Evolutionary conservation across 2,888 invertebrate genomes (phyloP), one percentile per base, ranked within the genome.

Genomic region (Gymnosoma rotundatum): DNA sequence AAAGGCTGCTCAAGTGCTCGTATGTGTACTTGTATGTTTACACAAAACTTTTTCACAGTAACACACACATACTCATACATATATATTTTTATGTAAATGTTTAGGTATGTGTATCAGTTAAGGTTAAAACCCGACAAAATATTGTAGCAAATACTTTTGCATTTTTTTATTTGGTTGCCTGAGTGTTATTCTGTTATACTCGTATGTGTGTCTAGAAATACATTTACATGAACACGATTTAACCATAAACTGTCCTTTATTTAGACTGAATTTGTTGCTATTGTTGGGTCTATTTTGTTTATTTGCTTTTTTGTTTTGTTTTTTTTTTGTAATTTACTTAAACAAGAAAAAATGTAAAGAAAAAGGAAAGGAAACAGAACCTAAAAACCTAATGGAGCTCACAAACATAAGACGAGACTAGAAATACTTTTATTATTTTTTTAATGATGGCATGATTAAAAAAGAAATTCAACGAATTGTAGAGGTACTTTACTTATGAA

Each of bases 311-410:
- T 25, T n/a, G n/a, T n/a, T n/a, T n/a, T n/a, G n/a, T 52, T 69
- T n/a, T 56, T 18, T 52, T 7, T 67, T 60, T 80, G 18, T 45
- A 61, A 61, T 61, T 67, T 69, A 60, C 12, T 52, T 50, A 25
- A 60, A 61, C 42, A 67, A 61, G 16, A 36, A 64, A 10, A 50
- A 38, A 18, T 16, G 0, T 21, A 69, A n/a, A 45, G 5, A 54
- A 60, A 69, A 69, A 48, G 16, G n/a, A 45, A 9, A 38, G 52
- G 36, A 58, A 60, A 18, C 10, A n/a, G 61, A 61, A 82, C 60
- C 52, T 45, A 54, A 36, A 82, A 78, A 78, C 36, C 73, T 82
- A 82, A 82, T 82, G 78, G 82, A 78, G 78, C 82, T 66, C 63
- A 63, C 73, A 54, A 56, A 61, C 38, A 73, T 56, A 73, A 67